Percentiles rank a stretch among this genome's conserved stretches.
Conservation (phyloP, 30 jellyfish, hydroid and myxozoan genomes). For the Hydractinia echinata region DNA sequence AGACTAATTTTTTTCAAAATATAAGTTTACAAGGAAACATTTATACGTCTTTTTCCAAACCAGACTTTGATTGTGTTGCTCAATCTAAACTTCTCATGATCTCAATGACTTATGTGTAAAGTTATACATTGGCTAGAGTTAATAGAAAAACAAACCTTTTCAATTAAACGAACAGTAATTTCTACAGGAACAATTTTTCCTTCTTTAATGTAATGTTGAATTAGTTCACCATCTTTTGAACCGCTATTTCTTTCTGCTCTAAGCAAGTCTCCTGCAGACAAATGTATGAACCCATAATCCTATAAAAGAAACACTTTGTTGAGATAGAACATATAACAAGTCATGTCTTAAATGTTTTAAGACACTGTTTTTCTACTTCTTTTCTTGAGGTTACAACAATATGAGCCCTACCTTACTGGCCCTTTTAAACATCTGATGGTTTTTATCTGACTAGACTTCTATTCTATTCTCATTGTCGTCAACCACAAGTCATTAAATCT, state of each 20-base stretch:
- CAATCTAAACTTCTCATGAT: too few relatives aligned
- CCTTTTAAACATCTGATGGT: too few relatives aligned
- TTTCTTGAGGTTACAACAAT: too few relatives aligned
- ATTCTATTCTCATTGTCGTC: too few relatives aligned
- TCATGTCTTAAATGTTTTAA: neutral
- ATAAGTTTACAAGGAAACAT: neutral
- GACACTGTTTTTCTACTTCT: neutral
- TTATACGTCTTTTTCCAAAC: neutral
- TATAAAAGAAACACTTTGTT: neutral
- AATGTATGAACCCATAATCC: slow-evolving; percentile 88
- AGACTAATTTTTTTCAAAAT: neutral
- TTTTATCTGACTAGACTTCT: too few relatives aligned
- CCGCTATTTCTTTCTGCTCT: slow-evolving; percentile 81
- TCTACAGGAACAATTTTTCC: slow-evolving; percentile 99
- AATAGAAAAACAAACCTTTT: slow-evolving; percentile 42
- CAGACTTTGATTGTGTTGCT: too few relatives aligned
- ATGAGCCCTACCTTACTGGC: too few relatives aligned
- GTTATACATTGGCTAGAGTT: neutral
- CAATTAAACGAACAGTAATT: slow-evolving; percentile 82
- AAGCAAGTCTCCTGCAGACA: slow-evolving; percentile 96
- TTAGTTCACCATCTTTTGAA: slow-evolving; percentile 82
- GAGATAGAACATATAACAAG: neutral
- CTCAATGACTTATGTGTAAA: neutral
- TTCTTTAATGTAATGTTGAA: slow-evolving; percentile 65
- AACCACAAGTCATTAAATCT: too few relatives aligned